Percentiles rank a stretch among this genome's conserved stretches.
These are phyloP conservation scores for Campodea augens DNA, from an alignment of 1,140 invertebrate genomes.

Conservation along the genomic window DNA sequence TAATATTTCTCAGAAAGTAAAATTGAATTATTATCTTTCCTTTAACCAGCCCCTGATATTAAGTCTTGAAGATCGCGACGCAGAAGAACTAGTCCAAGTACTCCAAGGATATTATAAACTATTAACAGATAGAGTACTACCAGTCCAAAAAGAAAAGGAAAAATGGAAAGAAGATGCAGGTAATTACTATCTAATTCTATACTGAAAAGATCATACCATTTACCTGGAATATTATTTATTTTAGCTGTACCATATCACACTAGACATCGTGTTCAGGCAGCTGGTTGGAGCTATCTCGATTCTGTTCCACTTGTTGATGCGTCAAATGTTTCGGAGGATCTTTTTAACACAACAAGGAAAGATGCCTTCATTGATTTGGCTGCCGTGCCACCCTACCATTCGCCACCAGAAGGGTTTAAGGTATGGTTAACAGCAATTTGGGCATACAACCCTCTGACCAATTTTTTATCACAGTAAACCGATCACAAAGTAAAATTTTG, in stretches of 20 bases:
- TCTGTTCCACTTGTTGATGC: constrained; percentile 2
- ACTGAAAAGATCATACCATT: not conserved
- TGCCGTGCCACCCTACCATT: constrained; percentile 28
- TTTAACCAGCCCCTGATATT: constrained; percentile 44
- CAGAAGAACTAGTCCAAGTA: constrained; percentile 59
- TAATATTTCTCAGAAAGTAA: no score
- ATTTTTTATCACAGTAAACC: no score
- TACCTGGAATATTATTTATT: not conserved
- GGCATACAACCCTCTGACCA: no score
- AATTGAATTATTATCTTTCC: no score
- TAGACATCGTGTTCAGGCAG: constrained; percentile 53
- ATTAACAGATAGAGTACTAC: constrained; percentile 26
- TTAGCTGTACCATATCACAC: constrained; percentile 45
- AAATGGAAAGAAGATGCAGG: constrained; percentile 39
- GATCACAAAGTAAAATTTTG: no score
- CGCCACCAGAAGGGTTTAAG: constrained; percentile 16
- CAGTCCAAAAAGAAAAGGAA: constrained; percentile 37
- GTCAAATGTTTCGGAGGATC: not conserved
- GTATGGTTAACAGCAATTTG: no score
- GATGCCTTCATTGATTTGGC: constrained; percentile 25
- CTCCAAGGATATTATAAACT: constrained; percentile 42
- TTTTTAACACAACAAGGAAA: not conserved
- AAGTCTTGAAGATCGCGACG: constrained; percentile 64
- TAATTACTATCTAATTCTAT: constrained; percentile 17
- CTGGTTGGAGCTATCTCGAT: constrained; percentile 53